Base-by-base conservation (phyloP, 92 coral and sea anemone species). In the Meandrina meandrites region DNA sequence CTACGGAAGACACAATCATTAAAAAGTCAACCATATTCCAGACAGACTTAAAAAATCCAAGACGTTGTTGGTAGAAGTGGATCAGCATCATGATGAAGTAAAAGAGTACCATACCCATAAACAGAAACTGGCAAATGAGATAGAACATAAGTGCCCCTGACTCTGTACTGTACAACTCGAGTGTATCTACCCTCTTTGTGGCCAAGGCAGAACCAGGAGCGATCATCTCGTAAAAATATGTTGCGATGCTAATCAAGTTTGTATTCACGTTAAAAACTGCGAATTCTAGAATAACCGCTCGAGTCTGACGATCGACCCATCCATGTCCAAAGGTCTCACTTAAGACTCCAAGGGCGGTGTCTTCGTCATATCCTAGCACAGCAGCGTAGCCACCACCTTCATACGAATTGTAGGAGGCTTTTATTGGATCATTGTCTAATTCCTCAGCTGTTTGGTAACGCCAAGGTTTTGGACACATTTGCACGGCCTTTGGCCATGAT, bases 21-120 rank as follows among this genome's bases (percentile, higher is more conserved):
- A 79, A 74, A 17, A 90, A 45, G n/a, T 90, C 81, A 7, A 86
- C 73, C 90, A 87, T 84, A 66, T 86, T 90, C 92, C 92, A 90
- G 28, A 90, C 5, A 17, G 84, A 42, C 70, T 24, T 50, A 7
- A 90, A 90, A 30, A 84, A 90, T 15, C 74, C 56, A 68, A 62
- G 31, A 21, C 82, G 69, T 37, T 80, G 79, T 42, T 83, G 89
- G 69, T 80, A 75, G 9, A 80, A 35, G 70, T 85, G 81, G 53
- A 85, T 34, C 66, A 86, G 51, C 87, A 84, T 83, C 72, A 72
- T 57, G 48, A 84, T 57, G 14, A 84, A 13, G 79, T 79, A 35
- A 37, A 80, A 86, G 35, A 85, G 48, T 28, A 85, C 92, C 86
- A 85, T 85, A 30, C 83, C 71, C 84, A 89, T 51, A 51, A 89